phyloP scores from a whole-genome alignment of 30 jellyfish, hydroid and myxozoan species.

The Cassiopea xamachana region DNA sequence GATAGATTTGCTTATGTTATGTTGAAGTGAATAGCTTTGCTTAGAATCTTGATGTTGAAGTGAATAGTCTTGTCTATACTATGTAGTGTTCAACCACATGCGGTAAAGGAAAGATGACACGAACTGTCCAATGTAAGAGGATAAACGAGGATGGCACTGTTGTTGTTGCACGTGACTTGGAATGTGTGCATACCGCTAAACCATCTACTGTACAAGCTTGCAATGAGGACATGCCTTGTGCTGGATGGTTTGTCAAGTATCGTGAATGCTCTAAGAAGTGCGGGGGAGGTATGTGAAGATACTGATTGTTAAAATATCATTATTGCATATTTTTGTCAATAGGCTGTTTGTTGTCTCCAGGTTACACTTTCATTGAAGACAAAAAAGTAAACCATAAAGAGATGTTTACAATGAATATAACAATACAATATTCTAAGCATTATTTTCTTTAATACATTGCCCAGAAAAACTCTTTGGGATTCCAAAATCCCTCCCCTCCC shows the following conservation, averaged over 20 bases:
- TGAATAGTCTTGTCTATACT: not conserved
- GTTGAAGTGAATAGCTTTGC: too few relatives aligned
- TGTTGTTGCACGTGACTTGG: slow-evolving; percentile 47
- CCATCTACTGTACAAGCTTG: slow-evolving; percentile 67
- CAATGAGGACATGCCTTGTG: slow-evolving; percentile 75
- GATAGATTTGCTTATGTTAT: too few relatives aligned
- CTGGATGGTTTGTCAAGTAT: slow-evolving; percentile 74
- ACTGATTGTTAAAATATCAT: not conserved
- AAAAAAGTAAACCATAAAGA: too few relatives aligned
- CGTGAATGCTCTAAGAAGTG: slow-evolving; percentile 78
- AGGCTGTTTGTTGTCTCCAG: not conserved
- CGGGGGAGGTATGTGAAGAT: slow-evolving; percentile 74
- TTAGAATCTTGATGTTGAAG: not conserved
- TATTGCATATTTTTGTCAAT: not conserved
- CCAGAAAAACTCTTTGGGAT: too few relatives aligned
- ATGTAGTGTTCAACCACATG: slow-evolving; percentile 83
- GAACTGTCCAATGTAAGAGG: slow-evolving; percentile 65
- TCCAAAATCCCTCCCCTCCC: too few relatives aligned
- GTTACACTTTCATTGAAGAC: too few relatives aligned
- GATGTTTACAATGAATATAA: too few relatives aligned
- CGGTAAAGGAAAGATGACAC: slow-evolving; percentile 69
- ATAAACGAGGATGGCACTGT: slow-evolving; percentile 68
- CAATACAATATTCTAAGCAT: too few relatives aligned
- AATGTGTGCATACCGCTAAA: slow-evolving; percentile 50
- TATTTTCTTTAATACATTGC: too few relatives aligned